Base-by-base conservation (phyloP, 92 coral and sea anemone genomes). In the Meandrina meandrites region DNA sequence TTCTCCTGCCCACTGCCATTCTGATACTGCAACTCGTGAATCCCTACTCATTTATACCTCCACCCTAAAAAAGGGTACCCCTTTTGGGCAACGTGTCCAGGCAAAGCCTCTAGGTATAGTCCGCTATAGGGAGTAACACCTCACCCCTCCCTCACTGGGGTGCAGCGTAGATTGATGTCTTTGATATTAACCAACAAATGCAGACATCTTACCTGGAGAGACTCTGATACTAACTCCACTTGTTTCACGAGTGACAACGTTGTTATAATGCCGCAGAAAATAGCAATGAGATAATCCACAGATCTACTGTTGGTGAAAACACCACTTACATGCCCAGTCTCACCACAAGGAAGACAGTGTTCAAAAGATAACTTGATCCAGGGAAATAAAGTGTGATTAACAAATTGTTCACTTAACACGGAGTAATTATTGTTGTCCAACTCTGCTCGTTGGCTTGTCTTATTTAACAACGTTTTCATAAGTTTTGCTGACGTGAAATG, bases 251-350 rank as follows among this genome's bases (percentile, higher is more conserved):
- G 32, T 56, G 94, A 42, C 67, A 86, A 89, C 21, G 82, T 68
- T 67, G 73, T 86, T 47, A 93, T 37, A 27, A 93, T 87, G 72
- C 93, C 94, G 86, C 90, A 94, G 36, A 92, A 86, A 34, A 94
- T 86, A 40, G 67, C 80, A 27, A 90, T 69, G 67, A 88, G 69
- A 85, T 70, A 85, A 15, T 81, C 87, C 27, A 84, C 78, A 56
- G 88, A 91, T 34, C 35, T 85, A 21, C 80, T 83, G 68, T 87
- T 83, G 3, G 54, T 74, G 31, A 84, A 84, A 22, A 78, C 92
- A 76, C 64, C 50, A n/a, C 34, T 35, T 34, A 58, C 30, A 54
- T 74, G 75, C 9, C 78, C 79, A 32, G 27, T 78, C 14, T 82
- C 51, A 8, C 37, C 82, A 19, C 70, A 53, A 53, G 72, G 37